A percentile compares a stretch with the other conserved stretches of the same genome.
Evolutionary conservation across 2,113 vertebrate species (phyloP).

Genomic region (Numenius arquata): DNA sequence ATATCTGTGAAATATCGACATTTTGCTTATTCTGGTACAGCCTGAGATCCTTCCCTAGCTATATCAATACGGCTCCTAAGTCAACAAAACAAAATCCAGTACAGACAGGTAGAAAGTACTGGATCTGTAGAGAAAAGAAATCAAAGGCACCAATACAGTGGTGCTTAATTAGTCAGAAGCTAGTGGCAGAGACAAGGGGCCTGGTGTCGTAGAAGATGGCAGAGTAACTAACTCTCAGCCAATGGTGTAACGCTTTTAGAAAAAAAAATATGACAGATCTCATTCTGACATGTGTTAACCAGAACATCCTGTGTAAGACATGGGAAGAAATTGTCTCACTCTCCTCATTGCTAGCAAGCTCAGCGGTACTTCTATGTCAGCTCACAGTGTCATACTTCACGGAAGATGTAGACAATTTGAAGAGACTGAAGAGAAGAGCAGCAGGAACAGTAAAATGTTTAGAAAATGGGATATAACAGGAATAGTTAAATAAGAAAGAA

Average conservation of each 20-base stretch:
- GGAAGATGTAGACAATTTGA: constrained; percentile 6
- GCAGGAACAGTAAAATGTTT: neutral
- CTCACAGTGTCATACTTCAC: neutral
- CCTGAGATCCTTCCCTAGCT: neutral
- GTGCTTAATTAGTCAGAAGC: neutral
- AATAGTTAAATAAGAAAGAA: neutral
- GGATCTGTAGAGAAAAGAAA: neutral
- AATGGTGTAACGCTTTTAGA: neutral
- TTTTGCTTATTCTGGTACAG: neutral
- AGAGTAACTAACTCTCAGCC: neutral
- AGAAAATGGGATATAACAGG: neutral
- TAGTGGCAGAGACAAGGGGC: neutral
- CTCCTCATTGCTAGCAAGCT: neutral
- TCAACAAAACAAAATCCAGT: neutral
- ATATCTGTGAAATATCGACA: neutral
- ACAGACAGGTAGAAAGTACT: neutral
- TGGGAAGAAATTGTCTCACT: constrained; percentile 11
- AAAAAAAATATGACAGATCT: neutral
- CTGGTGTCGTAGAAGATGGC: neutral
- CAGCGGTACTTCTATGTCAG: neutral
- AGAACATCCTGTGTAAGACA: constrained; percentile 47
- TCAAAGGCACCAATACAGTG: neutral
- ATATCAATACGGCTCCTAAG: neutral
- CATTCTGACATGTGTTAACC: constrained; percentile 37
- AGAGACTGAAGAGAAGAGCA: constrained; percentile 23